Evolutionary conservation across 2,888 invertebrate species (phyloP), one percentile per base, ranked within the genome.

Genomic region (Gymnocheta viridis): DNA sequence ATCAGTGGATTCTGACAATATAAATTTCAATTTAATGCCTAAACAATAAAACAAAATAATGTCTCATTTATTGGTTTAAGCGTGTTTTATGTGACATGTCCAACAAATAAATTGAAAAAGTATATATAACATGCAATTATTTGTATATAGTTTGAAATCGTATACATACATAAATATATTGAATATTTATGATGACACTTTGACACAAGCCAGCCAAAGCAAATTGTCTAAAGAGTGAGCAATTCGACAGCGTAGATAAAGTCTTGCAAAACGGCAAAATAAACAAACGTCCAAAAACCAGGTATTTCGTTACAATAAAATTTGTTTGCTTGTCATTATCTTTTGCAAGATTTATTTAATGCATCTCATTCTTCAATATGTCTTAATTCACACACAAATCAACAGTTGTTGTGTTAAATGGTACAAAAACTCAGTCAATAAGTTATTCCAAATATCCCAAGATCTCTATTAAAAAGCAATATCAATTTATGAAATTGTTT

Each of bases 1-100:
- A 70, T 51, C 60, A 60, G n/a, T 41, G 29, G n/a, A 69, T 22
- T 44, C 27, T 60, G 29, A 44, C 78, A 70, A 62, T 70, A 70
- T 44, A 69, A 69, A 78, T 62, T 70, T 69, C 60, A 78, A 70
- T 70, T 60, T 78, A 62, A 74, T 35, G 9, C 10, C 41, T 22
- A 70, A 22, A 47, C 27, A 62, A 78, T 41, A 44, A 60, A 78
- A 62, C n/a, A 35, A 35, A 78, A 60, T 27, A n/a, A 60, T 54
- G 41, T 60, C 51, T 54, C 54, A 56, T 56, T 32, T 77, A 47
- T 51, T 49, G 35, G 38, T 29, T 67, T 38, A 47, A 47, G 47
- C 17, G 14, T 72, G 32, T 49, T 69, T 74, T 69, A 74, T 62
- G 47, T 74, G 69, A 62, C 54, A 69, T 64, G 69, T 47, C n/a